Base-by-base conservation (phyloP, 2,113 vertebrate genomes). In the Solenodon paradoxus region DNA sequence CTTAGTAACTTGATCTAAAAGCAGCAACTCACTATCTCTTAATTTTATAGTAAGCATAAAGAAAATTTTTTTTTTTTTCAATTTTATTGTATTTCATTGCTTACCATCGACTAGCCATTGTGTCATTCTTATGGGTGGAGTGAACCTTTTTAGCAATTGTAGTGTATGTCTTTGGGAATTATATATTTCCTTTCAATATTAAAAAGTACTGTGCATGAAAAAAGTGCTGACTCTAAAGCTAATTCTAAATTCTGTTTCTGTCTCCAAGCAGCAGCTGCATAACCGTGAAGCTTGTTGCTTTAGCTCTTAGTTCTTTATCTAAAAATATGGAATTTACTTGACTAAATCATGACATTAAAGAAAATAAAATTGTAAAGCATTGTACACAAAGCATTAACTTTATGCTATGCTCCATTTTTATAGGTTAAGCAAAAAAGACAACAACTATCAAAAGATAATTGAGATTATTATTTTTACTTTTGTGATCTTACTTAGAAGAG, bases 331-430 rank as follows among this genome's bases (percentile, higher is more conserved):
- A n/a, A n/a, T n/a, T n/a, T n/a, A n/a, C n/a, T n/a, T n/a, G n/a
- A n/a, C n/a, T n/a, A n/a, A n/a, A n/a, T n/a, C 57, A 84, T 74
- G n/a, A 57, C 40, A 74, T 32, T 79, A 92, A 94, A 88, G 55
- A 42, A 92, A 92, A 72, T 84, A 32, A 42, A 38, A 9, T 32
- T 69, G 7, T 63, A 64, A 80, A 79, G 19, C 45, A 91, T 19
- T 92, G 8, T 59, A 42, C 40, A 40, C 16, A 85, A n/a, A 3
- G 42, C 61, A 74, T 24, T 89, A 84, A 61, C 24, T 59, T 71
- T 49, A 91, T 42, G 16, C 22, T 78, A 0, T 88, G 42, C 20
- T 47, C 61, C 24, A 40, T 91, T 82, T 84, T 92, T 71, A 82
- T 79, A 84, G 22, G 28, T 94, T 64, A 84, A 49, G 59, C 53